Base-by-base conservation (phyloP, 2,113 vertebrate species). In the Saguinus midas region DNA sequence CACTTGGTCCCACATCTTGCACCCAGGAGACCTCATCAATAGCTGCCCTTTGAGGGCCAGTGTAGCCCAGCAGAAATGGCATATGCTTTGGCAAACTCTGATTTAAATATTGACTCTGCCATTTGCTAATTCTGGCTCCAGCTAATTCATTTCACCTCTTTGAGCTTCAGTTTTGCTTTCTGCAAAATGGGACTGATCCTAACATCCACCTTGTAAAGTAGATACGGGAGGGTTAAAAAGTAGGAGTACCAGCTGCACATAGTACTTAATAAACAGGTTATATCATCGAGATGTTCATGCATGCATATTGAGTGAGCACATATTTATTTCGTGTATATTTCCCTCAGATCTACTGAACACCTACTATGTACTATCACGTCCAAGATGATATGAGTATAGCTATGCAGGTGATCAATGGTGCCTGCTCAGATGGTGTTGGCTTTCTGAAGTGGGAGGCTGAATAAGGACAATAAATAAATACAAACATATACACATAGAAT, bases 181-280 rank as follows among this genome's bases (percentile, higher is more conserved):
- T 94, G 70, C 78, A 88, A 37, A 95, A 48, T 52, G 58, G 43
- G n/a, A 27, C 21, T 27, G 14, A n/a, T 13, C 25, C 45, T 78
- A 12, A 8, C 0, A 18, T 18, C 58, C 29, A 17, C 57, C 55
- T 37, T n/a, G 48, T 45, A 12, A 52, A 61, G 40, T 16, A 5
- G 23, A 3, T 21, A n/a, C 1, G 4, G 7, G 25, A 57, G 17
- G 57, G 12, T 21, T 14, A 18, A 61, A 25, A 6, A 70, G 35
- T 17, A 45, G 16, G 21, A 13, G 21, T 32, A 14, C 16, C 17
- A 43, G 55, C 13, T 10, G 10, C 57, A n/a, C 18, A 2, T 0
- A 0, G 18, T 10, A 23, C 0, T 0, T 6, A 1, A 29, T 45
- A 17, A 25, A 5, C 27, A 0, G 8, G 35, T 29, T 40, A 21